phyloP scores from a whole-genome alignment of 2,797 vertebrate genomes.

The Enteromius unitaeniatus region DNA sequence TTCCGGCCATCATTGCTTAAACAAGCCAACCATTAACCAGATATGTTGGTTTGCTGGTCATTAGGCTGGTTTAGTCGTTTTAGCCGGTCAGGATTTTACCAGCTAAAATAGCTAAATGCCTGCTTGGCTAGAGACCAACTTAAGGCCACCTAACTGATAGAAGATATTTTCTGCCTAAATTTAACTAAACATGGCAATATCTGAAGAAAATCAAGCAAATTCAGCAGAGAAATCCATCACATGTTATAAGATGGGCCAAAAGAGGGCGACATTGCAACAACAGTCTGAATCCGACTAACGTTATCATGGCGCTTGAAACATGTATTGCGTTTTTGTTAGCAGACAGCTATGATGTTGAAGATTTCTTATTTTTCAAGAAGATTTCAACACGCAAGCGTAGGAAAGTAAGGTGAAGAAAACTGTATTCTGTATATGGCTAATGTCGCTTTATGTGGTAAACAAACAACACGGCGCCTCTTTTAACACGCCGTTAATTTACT shows the following conservation, averaged over 20 bases:
- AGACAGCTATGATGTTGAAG: conserved; percentile 57
- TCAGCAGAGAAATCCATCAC: neutral
- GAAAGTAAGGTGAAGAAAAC: conserved; percentile 19
- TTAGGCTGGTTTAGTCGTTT: neutral
- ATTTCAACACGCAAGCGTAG: neutral
- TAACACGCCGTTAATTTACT: neutral
- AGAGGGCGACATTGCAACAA: conserved; percentile 30
- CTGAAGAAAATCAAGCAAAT: neutral
- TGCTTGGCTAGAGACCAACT: neutral
- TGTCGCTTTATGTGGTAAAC: neutral
- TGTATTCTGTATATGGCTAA: neutral
- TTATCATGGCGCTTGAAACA: conserved; percentile 52
- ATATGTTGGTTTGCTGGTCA: neutral
- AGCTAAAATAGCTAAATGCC: neutral
- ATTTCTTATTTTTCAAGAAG: neutral
- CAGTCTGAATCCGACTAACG: neutral
- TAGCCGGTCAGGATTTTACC: neutral
- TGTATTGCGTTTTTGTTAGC: conserved; percentile 61
- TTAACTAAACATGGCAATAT: neutral
- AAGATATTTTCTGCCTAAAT: neutral
- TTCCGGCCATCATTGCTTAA: neutral
- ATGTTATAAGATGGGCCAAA: neutral
- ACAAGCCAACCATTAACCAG: neutral
- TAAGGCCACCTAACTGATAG: neutral
- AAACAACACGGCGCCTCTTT: neutral